A percentile compares a stretch with the other conserved stretches of the same genome.
These are phyloP conservation scores for Eutolmus rufibarbis DNA, from an alignment of 2,888 invertebrate species.

Conservation along the genomic window DNA sequence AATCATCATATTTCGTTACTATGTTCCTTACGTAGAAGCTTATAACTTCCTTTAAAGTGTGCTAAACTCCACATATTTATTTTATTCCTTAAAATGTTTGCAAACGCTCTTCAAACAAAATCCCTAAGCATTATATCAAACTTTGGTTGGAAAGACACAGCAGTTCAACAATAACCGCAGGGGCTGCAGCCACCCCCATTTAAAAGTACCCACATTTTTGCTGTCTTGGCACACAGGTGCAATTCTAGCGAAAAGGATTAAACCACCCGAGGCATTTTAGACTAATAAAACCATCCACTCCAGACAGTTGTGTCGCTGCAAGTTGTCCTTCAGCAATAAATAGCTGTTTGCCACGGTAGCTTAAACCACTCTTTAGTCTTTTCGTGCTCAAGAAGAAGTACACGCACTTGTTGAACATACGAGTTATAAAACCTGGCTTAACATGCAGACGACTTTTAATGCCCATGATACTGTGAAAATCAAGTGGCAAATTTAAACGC, in stretches of 20 bases:
- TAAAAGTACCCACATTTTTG: not conserved
- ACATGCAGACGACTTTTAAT: not conserved
- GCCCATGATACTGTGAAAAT: not conserved
- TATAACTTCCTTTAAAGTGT: not conserved
- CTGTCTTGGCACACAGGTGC: not conserved
- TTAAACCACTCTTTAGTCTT: not conserved
- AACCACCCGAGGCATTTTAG: not conserved
- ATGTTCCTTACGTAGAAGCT: not conserved
- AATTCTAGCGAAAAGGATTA: not conserved
- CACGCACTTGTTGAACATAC: not conserved
- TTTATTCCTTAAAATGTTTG: not conserved
- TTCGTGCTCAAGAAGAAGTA: not conserved
- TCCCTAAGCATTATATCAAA: not conserved
- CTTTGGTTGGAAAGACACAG: not conserved
- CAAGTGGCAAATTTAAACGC: not conserved
- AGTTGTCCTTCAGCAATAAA: not conserved
- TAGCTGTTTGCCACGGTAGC: not conserved
- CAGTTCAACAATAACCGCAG: not conserved
- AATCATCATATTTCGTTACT: not conserved
- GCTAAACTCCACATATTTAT: not conserved
- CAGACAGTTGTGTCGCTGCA: not conserved
- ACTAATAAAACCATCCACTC: not conserved
- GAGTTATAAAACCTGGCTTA: not conserved
- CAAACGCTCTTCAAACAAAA: not conserved
- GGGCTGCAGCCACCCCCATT: not conserved